phyloP scores from a whole-genome alignment of 1,140 invertebrate species.

The Pomacea maculata region DNA sequence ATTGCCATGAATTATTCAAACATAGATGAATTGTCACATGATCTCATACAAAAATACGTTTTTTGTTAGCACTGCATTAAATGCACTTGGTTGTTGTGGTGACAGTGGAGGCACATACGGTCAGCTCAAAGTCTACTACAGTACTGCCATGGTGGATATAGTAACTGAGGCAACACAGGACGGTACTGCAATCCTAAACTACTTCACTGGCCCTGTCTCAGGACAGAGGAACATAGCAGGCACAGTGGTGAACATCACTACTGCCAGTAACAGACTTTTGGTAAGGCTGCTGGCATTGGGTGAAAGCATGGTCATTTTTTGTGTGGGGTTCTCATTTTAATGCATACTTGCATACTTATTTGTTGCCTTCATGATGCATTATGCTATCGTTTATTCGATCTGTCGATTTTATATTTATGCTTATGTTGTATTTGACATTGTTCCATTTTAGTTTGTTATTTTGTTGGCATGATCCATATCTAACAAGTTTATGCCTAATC shows the following conservation, averaged over 20 bases:
- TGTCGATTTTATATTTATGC: too few species aligned
- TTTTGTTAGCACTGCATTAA: neutral
- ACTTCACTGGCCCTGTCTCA: slow-evolving; percentile 34
- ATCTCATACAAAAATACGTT: neutral
- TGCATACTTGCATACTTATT: too few species aligned
- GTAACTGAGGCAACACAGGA: slow-evolving; percentile 25
- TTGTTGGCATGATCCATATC: too few species aligned
- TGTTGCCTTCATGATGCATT: too few species aligned
- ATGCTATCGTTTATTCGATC: too few species aligned
- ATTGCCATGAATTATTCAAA: neutral
- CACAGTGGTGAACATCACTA: slow-evolving; percentile 27
- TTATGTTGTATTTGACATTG: too few species aligned
- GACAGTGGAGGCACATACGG: slow-evolving; percentile 55
- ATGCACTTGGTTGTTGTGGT: neutral
- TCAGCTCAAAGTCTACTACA: slow-evolving; percentile 50
- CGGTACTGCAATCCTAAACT: slow-evolving; percentile 27
- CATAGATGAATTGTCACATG: neutral
- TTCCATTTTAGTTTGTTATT: too few species aligned
- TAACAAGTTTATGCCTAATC: too few species aligned
- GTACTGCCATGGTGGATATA: slow-evolving; percentile 33
- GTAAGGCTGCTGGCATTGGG: slow-evolving; percentile 5
- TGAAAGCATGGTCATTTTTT: too few species aligned
- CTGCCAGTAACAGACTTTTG: slow-evolving; percentile 21
- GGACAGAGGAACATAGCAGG: slow-evolving; percentile 34
- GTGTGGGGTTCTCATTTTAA: too few species aligned